Base-by-base conservation (phyloP, 2,113 vertebrate genomes). In the Cricetomys ansorgei region DNA sequence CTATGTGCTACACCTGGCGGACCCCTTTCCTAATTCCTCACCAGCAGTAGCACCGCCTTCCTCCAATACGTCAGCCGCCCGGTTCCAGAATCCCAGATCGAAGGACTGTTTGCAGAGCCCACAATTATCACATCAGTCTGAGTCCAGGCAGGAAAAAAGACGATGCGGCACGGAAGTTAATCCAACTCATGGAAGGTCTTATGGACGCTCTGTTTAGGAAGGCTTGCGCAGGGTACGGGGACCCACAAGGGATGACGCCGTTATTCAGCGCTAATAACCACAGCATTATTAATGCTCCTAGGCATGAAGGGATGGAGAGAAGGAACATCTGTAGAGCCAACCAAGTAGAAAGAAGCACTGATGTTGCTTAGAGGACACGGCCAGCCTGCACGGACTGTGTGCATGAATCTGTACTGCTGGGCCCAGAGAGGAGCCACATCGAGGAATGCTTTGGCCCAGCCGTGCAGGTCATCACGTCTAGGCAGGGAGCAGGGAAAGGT, bases 111-210 rank as follows among this genome's bases (percentile, higher is more conserved):
- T 91, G 69, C 94, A 72, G 73, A 84, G 84, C 91, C 65, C 31
- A 83, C 83, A 76, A 77, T 83, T 55, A 89, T 50, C 43, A 9
- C 70, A 16, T 67, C 76, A 83, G 57, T 76, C 45, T 3, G 31
- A 92, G 79, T 94, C 86, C 84, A 94, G 96, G 94, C 70, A 75
- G 65, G 89, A n/a, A 94, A 90, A 92, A 88, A 97, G 92, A 94
- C 92, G 95, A 88, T 89, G 45, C 50, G 31, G 40, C 40, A 53
- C 53, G 80, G 83, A 96, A 95, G 93, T 93, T 85, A 86, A 23
- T 65, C 59, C 48, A 91, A 91, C 67, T 91, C 95, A 79, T 73
- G 29, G 45, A 88, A 29, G 83, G n/a, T 59, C 85, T 94, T 91
- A 76, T 86, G 77, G 59, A 85, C 62, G 23, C 50, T 75, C 57